phyloP scores from a whole-genome alignment of 2,113 vertebrate species.

The Pluvialis apricaria region DNA sequence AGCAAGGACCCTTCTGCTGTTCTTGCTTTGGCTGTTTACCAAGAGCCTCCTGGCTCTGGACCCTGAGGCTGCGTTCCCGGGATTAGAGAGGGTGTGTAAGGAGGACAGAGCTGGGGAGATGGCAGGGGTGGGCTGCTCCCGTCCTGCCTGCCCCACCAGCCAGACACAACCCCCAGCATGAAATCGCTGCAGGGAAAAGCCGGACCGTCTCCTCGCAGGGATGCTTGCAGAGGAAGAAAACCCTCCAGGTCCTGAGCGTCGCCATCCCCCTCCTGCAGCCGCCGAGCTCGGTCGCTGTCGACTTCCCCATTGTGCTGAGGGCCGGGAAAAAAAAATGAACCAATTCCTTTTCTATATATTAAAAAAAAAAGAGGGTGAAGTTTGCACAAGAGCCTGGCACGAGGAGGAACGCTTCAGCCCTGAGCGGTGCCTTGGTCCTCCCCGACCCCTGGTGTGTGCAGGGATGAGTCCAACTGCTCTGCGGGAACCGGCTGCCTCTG shows the following conservation, averaged over 20 bases:
- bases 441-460: rapidly evolving
- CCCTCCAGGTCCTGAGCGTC: neutral
- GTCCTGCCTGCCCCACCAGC: neutral
- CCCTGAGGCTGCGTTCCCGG: neutral
- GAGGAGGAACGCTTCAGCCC: neutral
- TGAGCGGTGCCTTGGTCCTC: neutral
- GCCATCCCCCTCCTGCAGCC: neutral
- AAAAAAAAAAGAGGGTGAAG: neutral
- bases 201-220: neutral
- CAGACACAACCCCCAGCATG: rapidly evolving
- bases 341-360: neutral
- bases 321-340: neutral
- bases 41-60: neutral
- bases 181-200: neutral
- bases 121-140: neutral
- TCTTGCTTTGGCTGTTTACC: neutral
- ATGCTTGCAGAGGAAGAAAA: neutral
- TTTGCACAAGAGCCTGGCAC: neutral
- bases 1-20: neutral
- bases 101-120: neutral
- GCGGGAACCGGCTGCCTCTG: neutral
- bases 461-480: neutral
- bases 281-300: neutral
- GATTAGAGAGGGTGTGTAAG: neutral
- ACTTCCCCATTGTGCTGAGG: neutral